A percentile compares a stretch with the other conserved stretches of the same genome.
phyloP scores from a whole-genome alignment of 2,113 vertebrate species.

The Oreocharis arfaki region DNA sequence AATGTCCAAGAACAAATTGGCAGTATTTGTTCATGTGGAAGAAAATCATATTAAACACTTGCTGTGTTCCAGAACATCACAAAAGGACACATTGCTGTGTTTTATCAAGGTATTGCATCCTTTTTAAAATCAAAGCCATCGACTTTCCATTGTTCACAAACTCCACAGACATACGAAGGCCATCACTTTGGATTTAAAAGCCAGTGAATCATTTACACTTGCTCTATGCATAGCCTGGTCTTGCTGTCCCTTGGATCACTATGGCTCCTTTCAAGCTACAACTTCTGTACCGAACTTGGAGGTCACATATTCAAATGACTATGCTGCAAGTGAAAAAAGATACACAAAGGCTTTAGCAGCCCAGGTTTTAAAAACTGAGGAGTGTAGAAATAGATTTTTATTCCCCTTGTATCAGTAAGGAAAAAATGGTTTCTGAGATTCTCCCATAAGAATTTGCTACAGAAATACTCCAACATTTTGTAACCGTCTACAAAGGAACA shows the following conservation, averaged over 20 bases:
- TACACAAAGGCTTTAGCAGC: neutral
- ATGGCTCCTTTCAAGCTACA: neutral
- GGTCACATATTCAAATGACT: neutral
- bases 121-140: neutral
- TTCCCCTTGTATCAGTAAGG: neutral
- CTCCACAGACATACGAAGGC: neutral
- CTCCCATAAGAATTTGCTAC: neutral
- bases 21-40: neutral
- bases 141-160: neutral
- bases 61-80: neutral
- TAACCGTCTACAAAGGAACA: neutral
- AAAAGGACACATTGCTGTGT: neutral
- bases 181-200: neutral
- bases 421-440: neutral
- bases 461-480: neutral
- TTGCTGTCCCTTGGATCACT: neutral
- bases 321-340: neutral
- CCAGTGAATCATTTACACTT: neutral
- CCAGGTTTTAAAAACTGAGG: neutral
- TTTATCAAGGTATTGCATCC: neutral
- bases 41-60: neutral
- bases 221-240: neutral
- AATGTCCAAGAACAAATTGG: neutral
- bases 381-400: neutral
- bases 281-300: neutral